Evolutionary conservation across 2,797 vertebrate species (phyloP), one percentile per base, ranked within the genome.

Genomic region (Peromyscus attwateri): DNA sequence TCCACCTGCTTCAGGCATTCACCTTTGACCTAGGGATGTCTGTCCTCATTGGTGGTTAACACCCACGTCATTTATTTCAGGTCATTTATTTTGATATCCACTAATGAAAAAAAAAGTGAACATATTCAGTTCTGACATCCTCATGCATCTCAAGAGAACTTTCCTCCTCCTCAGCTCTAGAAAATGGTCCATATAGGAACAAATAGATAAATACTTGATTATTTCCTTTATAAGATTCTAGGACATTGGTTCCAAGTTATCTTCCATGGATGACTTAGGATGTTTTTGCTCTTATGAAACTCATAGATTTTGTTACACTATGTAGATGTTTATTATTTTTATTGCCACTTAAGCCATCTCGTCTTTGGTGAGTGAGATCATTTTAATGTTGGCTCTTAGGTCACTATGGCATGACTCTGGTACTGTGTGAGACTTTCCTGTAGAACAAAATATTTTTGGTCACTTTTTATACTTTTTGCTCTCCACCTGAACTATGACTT

Each of bases 51-150:
- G 60, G 62, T 40, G n/a, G 19, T 64, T 60, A 68, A 77, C 76
- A 91, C 13, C 3, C 75, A 91, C 14, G 60, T 91, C 16, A 68
- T 64, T 87, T 89, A 89, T 66, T 82, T 89, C 40, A 40, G 93
- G 43, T 87, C 25, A 79, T 27, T 29, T n/a, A 68, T n/a, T 91
- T 91, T 95, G 46, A 64, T 87, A 46, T 6, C 2, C 27, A 84
- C 13, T 85, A 73, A 64, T 31, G 66, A 13, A 70, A 19, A 75
- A 68, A 87, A 52, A 80, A 92, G 29, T 52, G 16, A 80, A 37
- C 37, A 4, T 23, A 71, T 92, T 94, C 68, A 71, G 82, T 77
- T 82, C 7, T 87, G 43, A 62, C 19, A 80, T 49, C 19, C 3
- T 43, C 73, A 31, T 31, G 1, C 21, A 55, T 70, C 87, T 49